phyloP scores from a whole-genome alignment of 2,888 invertebrate species.

The Tromatobia lineatoria region DNA sequence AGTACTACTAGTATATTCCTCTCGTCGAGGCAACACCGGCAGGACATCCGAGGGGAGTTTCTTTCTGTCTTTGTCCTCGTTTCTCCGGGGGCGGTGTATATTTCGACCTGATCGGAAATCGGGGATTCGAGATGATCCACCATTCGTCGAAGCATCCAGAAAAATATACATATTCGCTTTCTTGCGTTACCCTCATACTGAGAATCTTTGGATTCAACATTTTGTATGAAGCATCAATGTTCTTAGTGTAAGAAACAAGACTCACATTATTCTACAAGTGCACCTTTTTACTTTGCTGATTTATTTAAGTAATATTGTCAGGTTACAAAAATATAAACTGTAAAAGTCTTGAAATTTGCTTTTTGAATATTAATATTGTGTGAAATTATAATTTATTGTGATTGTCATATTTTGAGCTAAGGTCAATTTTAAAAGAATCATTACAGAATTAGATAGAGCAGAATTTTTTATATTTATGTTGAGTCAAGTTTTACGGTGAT shows the following conservation, averaged over 20 bases:
- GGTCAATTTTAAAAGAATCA: too few relatives aligned
- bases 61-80: slow-evolving; percentile 53
- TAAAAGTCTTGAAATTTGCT: too few relatives aligned
- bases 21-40: slow-evolving; percentile 59
- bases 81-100: slow-evolving; percentile 59
- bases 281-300: too few relatives aligned
- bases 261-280: too few relatives aligned
- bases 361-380: too few relatives aligned
- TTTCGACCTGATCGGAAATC: slow-evolving; percentile 68
- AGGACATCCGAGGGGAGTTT: slow-evolving; percentile 67
- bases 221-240: background rate
- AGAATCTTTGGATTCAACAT: background rate
- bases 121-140: slow-evolving; percentile 67
- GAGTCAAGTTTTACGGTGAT: too few relatives aligned
- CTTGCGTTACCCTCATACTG: background rate
- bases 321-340: too few relatives aligned
- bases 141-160: slow-evolving; percentile 50
- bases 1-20: slow-evolving; percentile 41
- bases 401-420: too few relatives aligned
- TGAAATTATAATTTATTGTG: too few relatives aligned
- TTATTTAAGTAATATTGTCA: too few relatives aligned
- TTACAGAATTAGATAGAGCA: too few relatives aligned
- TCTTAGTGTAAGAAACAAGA: background rate
- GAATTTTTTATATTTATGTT: too few relatives aligned
- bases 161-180: slow-evolving; percentile 20